Percentiles rank a stretch among this genome's conserved stretches.
These are phyloP conservation scores for Agonopterix alstromeriana DNA, from an alignment of 2,888 invertebrate species.

Conservation along the genomic window DNA sequence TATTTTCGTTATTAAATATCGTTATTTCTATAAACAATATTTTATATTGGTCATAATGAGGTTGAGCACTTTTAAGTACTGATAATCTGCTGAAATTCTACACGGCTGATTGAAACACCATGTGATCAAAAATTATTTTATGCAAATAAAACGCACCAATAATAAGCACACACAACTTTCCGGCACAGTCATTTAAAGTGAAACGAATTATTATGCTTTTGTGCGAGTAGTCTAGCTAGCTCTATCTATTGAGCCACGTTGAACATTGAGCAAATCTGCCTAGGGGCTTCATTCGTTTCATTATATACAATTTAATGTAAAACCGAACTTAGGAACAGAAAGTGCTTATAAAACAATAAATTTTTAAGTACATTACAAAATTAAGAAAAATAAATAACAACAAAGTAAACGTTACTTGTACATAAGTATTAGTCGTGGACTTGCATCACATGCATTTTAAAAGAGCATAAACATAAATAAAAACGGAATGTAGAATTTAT, in stretches of 20 bases:
- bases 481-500: constrained; percentile 73
- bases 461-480: constrained; percentile 41
- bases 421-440: constrained; percentile 69
- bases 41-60: too few species aligned
- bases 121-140: too few species aligned
- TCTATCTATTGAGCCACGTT: constrained; percentile 53
- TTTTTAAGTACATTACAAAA: constrained; percentile 43
- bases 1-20: neutral
- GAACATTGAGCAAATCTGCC: constrained; percentile 61
- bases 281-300: neutral
- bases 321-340: constrained; percentile 18
- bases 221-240: constrained; percentile 51
- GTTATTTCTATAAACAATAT: too few species aligned
- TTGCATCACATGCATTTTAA: constrained; percentile 68
- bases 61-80: too few species aligned
- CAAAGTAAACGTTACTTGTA: constrained; percentile 45
- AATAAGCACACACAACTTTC: neutral
- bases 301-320: neutral
- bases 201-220: constrained; percentile 45
- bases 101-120: too few species aligned
- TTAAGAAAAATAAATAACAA: constrained; percentile 34
- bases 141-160: too few species aligned
- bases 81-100: too few species aligned
- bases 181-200: constrained; percentile 38
- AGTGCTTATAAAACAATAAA: constrained; percentile 15